Evolutionary conservation across 2,113 vertebrate species (phyloP).

Genomic region (rabbit (Oryctolagus cuniculus)): DNA sequence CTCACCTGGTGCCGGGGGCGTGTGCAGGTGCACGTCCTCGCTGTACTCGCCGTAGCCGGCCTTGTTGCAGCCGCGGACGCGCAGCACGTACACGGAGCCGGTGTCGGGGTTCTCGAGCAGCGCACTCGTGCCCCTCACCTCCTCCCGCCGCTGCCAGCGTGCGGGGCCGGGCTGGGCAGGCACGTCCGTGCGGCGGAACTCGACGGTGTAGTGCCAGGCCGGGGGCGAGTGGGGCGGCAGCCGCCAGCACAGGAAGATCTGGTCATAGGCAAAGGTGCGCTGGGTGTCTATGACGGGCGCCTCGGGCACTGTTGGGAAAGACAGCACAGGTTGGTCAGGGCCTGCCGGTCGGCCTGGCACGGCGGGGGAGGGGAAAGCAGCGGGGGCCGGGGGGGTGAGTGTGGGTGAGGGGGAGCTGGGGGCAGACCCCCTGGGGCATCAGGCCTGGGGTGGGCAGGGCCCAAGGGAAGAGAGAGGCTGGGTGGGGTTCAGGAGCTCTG

Average conservation of each 20-base stretch:
- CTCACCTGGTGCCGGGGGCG: slow-evolving; percentile 95
- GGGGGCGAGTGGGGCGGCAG: slow-evolving; percentile 96
- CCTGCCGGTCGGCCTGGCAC: not conserved
- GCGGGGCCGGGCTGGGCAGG: slow-evolving; percentile 88
- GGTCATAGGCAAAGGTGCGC: slow-evolving; percentile 97
- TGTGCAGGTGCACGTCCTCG: slow-evolving; percentile 97
- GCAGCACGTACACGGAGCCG: slow-evolving; percentile 95
- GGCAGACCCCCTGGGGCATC: not conserved
- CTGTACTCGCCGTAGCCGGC: slow-evolving; percentile 97
- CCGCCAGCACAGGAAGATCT: slow-evolving; percentile 97
- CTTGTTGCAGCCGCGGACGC: slow-evolving; percentile 97
- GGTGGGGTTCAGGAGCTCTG: not conserved
- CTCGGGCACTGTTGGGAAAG: slow-evolving; percentile 90
- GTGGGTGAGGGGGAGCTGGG: slow-evolving; percentile 64
- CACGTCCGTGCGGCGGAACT: slow-evolving; percentile 93
- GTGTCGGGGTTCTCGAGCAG: slow-evolving; percentile 95
- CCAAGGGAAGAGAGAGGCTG: not conserved
- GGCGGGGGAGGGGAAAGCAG: slow-evolving; percentile 73
- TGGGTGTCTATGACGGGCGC: slow-evolving; percentile 98
- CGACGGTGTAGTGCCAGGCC: slow-evolving; percentile 97
- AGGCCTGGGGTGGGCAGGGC: not conserved
- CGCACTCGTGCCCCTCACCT: slow-evolving; percentile 94
- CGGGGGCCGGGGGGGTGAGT: slow-evolving; percentile 73
- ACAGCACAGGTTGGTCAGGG: slow-evolving; percentile 41
- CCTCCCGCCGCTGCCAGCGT: slow-evolving; percentile 94